Evolutionary conservation across 2,888 invertebrate species (phyloP).

Genomic region (Apoderus coryli): DNA sequence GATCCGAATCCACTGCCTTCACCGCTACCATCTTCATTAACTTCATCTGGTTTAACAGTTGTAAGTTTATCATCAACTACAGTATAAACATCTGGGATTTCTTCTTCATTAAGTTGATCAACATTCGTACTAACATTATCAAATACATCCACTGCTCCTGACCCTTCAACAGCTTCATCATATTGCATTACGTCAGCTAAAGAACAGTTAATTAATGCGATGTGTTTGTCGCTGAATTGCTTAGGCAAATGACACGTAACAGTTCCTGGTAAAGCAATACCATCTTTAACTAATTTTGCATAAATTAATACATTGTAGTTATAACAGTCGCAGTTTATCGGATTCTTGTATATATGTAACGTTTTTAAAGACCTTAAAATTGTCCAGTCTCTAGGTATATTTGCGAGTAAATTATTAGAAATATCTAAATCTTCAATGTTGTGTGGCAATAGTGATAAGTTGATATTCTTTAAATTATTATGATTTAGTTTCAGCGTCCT

Average conservation of each 20-base stretch:
- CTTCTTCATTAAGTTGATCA: constrained; percentile 7
- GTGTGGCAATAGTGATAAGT: constrained; percentile 24
- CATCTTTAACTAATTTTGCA: constrained; percentile 37
- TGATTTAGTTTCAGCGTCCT: constrained; percentile 24
- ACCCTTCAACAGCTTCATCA: constrained; percentile 24
- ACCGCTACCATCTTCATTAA: constrained; percentile 19
- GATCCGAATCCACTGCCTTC: constrained; percentile 26
- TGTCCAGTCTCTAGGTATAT: constrained; percentile 39
- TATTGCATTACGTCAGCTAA: constrained; percentile 22
- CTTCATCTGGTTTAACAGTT: constrained; percentile 9
- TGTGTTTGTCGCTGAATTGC: constrained; percentile 23
- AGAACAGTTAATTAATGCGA: constrained; percentile 20
- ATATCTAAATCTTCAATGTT: constrained; percentile 37
- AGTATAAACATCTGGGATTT: constrained; percentile 8
- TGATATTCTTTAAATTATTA: constrained; percentile 25
- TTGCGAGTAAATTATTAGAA: constrained; percentile 45
- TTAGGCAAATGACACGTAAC: constrained; percentile 25
- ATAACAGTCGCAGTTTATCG: constrained; percentile 54
- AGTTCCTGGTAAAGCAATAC: constrained; percentile 23
- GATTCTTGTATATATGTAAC: constrained; percentile 52
- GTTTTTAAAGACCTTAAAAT: constrained; percentile 41
- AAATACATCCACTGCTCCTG: constrained; percentile 18
- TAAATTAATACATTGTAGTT: constrained; percentile 49
- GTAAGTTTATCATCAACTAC: constrained; percentile 7
- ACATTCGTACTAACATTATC: no score